Base-by-base conservation (phyloP, 2,797 vertebrate species). In the Pipistrellus pygmaeus region DNA sequence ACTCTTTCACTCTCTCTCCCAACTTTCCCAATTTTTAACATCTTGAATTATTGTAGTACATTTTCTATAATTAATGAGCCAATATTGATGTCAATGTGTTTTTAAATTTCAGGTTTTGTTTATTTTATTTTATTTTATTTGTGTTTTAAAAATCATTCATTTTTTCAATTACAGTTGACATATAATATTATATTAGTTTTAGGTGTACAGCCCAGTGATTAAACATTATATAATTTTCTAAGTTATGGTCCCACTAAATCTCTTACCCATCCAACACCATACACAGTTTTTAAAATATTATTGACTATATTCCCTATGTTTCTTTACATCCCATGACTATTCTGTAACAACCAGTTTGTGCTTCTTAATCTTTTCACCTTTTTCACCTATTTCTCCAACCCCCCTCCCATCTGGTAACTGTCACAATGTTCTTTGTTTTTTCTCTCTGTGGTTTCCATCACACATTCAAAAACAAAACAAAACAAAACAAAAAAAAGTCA, bases 371-470 rank as follows among this genome's bases (percentile, higher is more conserved):
- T 46, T 17, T n/a, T 48, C 10, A 75, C 20, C 44, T 20, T 51
- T 75, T 48, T 75, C 9, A 75, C 30, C 46, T 17, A 51, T 6
- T 5, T 51, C 44, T 30, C 46, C 72, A 75, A 51, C 30, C 18
- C 10, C 30, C 4, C 17, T 75, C 44, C 44, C 27, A 48, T 48
- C 72, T 48, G 72, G 72, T 18, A 75, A 20, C 72, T 48, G 44
- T 75, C 72, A 48, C n/a, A 48, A 46, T 75, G 44, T 75, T 48
- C 72, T 75, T 30, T 75, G 27, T 48, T 21, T 76, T 95, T 95
- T 87, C 41, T 93, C 32, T 69, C 66, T 55, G 17, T 76, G 27
- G 77, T 81, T 94, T 90, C 55, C 66, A 81, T 55, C 92, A 81
- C 15, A 18, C 71, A 95, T 95, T 87, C 38, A 38, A 38, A 38